Evolutionary conservation across 2,888 invertebrate genomes (phyloP), one percentile per base, ranked within the genome.

Genomic region (Drosophila histrio): DNA sequence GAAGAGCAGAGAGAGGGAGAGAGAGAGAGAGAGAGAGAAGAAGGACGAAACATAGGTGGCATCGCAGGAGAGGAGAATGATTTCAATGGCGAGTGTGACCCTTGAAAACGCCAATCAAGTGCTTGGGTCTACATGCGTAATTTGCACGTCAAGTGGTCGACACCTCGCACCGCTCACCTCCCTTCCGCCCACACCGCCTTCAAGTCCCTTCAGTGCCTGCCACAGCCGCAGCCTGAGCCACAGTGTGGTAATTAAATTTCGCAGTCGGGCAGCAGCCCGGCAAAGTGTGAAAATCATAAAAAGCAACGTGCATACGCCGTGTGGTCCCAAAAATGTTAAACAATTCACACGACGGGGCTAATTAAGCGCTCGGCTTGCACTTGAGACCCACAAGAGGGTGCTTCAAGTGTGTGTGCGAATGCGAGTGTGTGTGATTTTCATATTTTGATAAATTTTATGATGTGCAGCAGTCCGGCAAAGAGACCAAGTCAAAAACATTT

Each of bases 21-120:
- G n/a, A n/a, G 21, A 3, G 21, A 17, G 21, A 2, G 19, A 22
- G 15, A 9, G 15, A n/a, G n/a, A 30, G 9, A 17, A 13, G 19
- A 7, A 28, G n/a, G 13, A n/a, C n/a, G n/a, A n/a, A n/a, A n/a
- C n/a, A n/a, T n/a, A n/a, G n/a, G n/a, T n/a, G n/a, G n/a, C n/a
- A n/a, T n/a, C n/a, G 36, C 41, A 24, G 17, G 17, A 11, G 53
- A 7, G 15, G 19, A 26, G 53, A 41, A 59, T 21, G 54, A 47
- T 54, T 47, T 65, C 43, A 59, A 70, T 62, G 66, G 65, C 64
- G 62, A 65, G 71, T 76, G 79, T 70, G 82, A 85, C 85, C 77
- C 83, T 87, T 82, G 75, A 79, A 85, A 82, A 68, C 65, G 77
- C 79, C 83, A 87, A 83, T 83, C 85, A 87, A 87, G 87, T 82